phyloP scores from a whole-genome alignment of 2,113 vertebrate genomes.

The Hylia prasina region DNA sequence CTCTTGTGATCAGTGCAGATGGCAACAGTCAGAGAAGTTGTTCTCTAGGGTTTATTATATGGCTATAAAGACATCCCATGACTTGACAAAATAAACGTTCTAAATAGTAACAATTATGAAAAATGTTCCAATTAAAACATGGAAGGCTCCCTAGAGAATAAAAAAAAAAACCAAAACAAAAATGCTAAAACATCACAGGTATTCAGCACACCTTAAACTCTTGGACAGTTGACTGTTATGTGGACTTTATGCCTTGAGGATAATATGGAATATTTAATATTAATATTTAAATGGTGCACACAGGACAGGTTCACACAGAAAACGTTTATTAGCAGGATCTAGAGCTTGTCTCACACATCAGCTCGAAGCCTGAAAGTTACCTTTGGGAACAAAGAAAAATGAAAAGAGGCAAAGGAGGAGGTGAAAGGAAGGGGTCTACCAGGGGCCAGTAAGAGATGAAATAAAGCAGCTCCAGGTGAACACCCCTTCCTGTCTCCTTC shows the following conservation, averaged over 20 bases:
- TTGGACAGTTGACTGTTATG: neutral
- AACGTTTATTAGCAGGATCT: neutral
- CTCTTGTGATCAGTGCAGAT: slow-evolving; percentile 74
- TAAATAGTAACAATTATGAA: slow-evolving; percentile 75
- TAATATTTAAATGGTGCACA: too few species aligned
- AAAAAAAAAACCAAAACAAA: neutral
- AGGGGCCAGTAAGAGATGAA: neutral
- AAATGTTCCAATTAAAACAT: slow-evolving; percentile 67
- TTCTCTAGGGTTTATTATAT: slow-evolving; percentile 77
- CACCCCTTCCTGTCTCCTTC: neutral
- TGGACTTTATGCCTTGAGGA: neutral
- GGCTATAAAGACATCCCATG: slow-evolving; percentile 73
- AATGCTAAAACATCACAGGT: neutral
- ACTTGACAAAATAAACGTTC: slow-evolving; percentile 74
- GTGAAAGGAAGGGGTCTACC: neutral
- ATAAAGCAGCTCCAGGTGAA: neutral
- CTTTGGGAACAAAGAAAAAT: neutral
- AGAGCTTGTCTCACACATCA: neutral
- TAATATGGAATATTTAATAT: neutral
- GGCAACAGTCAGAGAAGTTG: slow-evolving; percentile 74
- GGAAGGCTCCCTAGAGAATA: slow-evolving; percentile 23
- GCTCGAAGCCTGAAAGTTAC: neutral
- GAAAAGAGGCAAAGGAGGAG: neutral
- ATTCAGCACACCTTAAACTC: neutral
- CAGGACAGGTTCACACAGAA: neutral